Evolutionary conservation across 2,113 vertebrate species (phyloP), one percentile per base, ranked within the genome.

Genomic region (Tyrannus savana): DNA sequence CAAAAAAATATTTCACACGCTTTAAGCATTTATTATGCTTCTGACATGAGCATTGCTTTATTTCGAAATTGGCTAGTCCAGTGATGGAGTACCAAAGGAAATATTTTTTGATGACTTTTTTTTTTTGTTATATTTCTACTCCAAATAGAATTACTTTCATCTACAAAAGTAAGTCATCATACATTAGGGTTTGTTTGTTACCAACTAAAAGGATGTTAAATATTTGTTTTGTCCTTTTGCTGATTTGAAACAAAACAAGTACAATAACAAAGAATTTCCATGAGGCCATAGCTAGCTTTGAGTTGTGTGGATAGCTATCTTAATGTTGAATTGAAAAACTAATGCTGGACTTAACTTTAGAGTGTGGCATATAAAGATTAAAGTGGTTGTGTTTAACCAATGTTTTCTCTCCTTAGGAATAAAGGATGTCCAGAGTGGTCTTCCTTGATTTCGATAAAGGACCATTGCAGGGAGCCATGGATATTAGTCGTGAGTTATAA

Each of bases 401-500:
- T 94, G 15, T 94, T 93, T 95, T 82, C 21, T 96, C 22, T 91
- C 72, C 42, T 55, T 86, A 97, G 94, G 89, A 66, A 63, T 74
- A 91, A 78, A 92, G 84, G 59, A 95, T 96, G 91, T 93, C 81
- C 86, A 39, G 74, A 21, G 42, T 93, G 87, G 63, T 87, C 59
- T 88, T 96, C 85, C 82, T 85, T 81, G 87, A 79, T 91, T 96
- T 96, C 2, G 0, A 50, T 88, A 89, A 96, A 97, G 94, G 84
- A 93, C 94, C 78, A 77, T 71, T 94, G 75, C 84, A 84, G 83
- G 63, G 55, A 94, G 84, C 87, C 84, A 63, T 80, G 91, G 90
- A 89, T 92, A 50, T 89, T 84, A 75, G 76, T 91, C 87, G 96
- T 97, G 90, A 97, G 96, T 95, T 96, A 7, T 87, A 87, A 87